Base-by-base conservation (phyloP, 2,888 invertebrate species). In the Lithophane leautieri region DNA sequence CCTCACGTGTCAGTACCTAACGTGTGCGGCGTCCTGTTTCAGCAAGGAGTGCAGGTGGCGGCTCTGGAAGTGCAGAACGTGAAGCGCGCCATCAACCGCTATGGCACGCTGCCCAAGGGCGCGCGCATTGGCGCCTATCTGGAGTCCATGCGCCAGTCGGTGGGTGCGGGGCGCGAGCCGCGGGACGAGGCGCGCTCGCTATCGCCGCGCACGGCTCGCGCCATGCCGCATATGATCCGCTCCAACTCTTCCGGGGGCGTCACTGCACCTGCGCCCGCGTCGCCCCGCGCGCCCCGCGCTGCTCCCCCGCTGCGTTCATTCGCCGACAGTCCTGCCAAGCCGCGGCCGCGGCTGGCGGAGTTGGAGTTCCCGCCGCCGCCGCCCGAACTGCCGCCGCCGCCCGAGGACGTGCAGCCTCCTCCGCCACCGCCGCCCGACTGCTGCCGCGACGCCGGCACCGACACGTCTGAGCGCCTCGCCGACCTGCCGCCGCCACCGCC, bases 21-120 rank as follows among this genome's bases (percentile, higher is more conserved):
- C n/a, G 11, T 7, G 11, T 34, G n/a, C 0, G 16, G 8, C 28
- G n/a, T 34, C n/a, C 14, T 62, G 22, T 61, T 76, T 8, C 88
- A 92, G 92, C 94, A 91, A 77, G 97, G 97, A 88, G 97, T 98
- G 52, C 98, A 98, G 89, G 98, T 99, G 82, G 99, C 99, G 72
- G 99, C 99, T 40, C 97, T 99, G 87, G 99, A 99, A 95, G 99
- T 99, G 85, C 98, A 99, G 95, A 99, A 99, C 96, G 99, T 99
- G 70, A 98, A 99, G 91, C 98, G 99, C 86, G 99, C 99, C 65
- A 99, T 99, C 85, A 99, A 99, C 94, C 97, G 99, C 44, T 99
- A 99, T 93, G 99, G 99, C 28, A 99, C 99, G 16, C 96, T 99
- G 90, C 99, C 99, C 0, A 99, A 99, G 95, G 99, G 98, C 67